Percentiles rank a stretch among this genome's conserved stretches.
Evolutionary conservation across 2,888 invertebrate species (phyloP).

Genomic region (Caenorhabditis wallacei): DNA sequence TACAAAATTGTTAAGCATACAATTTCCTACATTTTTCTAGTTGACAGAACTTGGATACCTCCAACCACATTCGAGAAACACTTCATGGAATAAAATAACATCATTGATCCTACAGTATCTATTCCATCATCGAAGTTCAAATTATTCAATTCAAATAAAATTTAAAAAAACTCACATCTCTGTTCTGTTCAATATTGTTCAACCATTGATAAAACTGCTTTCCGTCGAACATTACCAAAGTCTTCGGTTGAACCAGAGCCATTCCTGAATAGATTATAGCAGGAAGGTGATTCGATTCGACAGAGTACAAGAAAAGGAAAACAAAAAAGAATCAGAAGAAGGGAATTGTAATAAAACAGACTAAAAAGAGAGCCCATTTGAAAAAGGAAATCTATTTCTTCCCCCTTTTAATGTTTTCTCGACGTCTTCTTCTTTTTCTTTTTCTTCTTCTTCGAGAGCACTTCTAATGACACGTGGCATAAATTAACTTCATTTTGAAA

Average conservation of each 20-base stretch:
- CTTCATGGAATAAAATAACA: no score
- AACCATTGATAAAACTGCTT: neutral
- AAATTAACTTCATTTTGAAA: slow-evolving; percentile 17
- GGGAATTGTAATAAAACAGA: slow-evolving; percentile 31
- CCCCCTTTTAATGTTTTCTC: slow-evolving; percentile 13
- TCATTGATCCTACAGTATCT: no score
- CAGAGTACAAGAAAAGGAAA: slow-evolving; percentile 4
- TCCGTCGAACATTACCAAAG: slow-evolving; percentile 1
- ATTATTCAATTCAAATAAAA: no score
- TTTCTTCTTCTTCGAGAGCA: slow-evolving; percentile 8
- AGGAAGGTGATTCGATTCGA: neutral
- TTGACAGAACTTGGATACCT: no score
- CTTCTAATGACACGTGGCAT: slow-evolving; percentile 4
- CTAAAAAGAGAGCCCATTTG: neutral
- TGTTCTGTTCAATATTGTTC: neutral
- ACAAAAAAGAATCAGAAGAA: neutral
- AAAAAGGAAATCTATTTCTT: slow-evolving; percentile 8
- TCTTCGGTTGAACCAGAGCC: neutral
- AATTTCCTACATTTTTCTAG: no score
- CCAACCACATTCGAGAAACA: no score
- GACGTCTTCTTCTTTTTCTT: slow-evolving; percentile 3
- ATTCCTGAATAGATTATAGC: neutral
- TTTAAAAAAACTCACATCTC: slow-evolving; percentile 15
- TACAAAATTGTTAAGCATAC: no score
- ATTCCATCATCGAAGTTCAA: no score